These are phyloP conservation scores for Lampropteryx suffumata DNA, from an alignment of 2,888 invertebrate species.

Conservation along the genomic window DNA sequence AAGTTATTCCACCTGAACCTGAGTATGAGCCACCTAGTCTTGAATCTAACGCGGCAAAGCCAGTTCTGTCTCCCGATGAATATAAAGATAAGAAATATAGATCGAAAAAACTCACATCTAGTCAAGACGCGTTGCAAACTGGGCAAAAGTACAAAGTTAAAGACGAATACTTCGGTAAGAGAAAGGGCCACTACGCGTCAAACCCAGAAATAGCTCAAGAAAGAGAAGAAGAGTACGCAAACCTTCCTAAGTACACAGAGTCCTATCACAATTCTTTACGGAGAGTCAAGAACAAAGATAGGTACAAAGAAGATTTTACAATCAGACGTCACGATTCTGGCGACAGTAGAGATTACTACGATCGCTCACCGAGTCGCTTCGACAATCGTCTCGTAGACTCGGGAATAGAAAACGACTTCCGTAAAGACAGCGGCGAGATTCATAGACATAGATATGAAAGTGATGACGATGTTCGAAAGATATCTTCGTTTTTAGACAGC, in stretches of 20 bases:
- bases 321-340: conserved; percentile 74
- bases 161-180: conserved; percentile 70
- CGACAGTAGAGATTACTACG: conserved; percentile 77
- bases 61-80: conserved; percentile 84
- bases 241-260: conserved; percentile 70
- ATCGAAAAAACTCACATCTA: conserved; percentile 74
- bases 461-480: conserved; percentile 87
- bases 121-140: conserved; percentile 72
- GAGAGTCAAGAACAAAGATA: conserved; percentile 81
- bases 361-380: conserved; percentile 69
- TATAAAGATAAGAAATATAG: conserved; percentile 79
- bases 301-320: conserved; percentile 59
- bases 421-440: conserved; percentile 85
- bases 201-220: conserved; percentile 84
- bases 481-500: conserved; percentile 87
- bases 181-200: conserved; percentile 82
- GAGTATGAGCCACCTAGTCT: conserved; percentile 87
- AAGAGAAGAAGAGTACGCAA: conserved; percentile 75
- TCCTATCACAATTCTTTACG: conserved; percentile 85
- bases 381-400: conserved; percentile 88
- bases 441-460: conserved; percentile 80
- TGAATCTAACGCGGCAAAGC: conserved; percentile 81
- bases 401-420: conserved; percentile 91
- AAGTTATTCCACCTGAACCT: conserved; percentile 74
- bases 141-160: conserved; percentile 75